Evolutionary conservation across 2,797 vertebrate species (phyloP).

Genomic region (Danio kyathit): DNA sequence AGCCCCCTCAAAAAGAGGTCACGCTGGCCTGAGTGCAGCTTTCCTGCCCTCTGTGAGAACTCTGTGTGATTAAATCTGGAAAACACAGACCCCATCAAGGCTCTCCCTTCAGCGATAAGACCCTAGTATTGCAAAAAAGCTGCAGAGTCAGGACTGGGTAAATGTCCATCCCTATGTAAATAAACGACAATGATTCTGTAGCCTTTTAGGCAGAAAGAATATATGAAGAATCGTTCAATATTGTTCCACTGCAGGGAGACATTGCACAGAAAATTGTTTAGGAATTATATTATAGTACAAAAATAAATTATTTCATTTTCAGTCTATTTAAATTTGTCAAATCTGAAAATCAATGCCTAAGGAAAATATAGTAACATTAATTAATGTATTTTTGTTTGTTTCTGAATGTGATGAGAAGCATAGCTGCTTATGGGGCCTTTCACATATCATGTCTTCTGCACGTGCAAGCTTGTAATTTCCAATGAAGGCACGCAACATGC

Average conservation of each 20-base stretch:
- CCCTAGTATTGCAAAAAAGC: slow-evolving; percentile 31
- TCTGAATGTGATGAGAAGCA: too few relatives aligned
- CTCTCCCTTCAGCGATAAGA: slow-evolving; percentile 41
- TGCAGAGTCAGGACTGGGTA: slow-evolving; percentile 45
- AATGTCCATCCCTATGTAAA: slow-evolving; percentile 33
- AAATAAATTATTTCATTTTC: background rate
- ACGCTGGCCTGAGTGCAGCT: slow-evolving; percentile 1
- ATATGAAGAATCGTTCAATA: background rate
- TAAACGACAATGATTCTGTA: slow-evolving; percentile 29
- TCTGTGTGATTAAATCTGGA: slow-evolving; percentile 12
- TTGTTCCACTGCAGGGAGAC: background rate
- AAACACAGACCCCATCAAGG: slow-evolving; percentile 19
- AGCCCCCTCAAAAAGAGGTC: slow-evolving; percentile 16
- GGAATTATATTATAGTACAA: background rate
- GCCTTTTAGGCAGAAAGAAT: slow-evolving; percentile 3
- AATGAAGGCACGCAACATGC: too few relatives aligned
- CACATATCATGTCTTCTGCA: too few relatives aligned
- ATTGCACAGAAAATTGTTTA: background rate
- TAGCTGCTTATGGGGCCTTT: too few relatives aligned
- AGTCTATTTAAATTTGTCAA: too few relatives aligned
- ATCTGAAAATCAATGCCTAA: too few relatives aligned
- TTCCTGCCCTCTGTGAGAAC: slow-evolving; percentile 19
- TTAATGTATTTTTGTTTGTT: too few relatives aligned
- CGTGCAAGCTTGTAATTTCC: too few relatives aligned
- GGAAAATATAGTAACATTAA: too few relatives aligned